Base-by-base conservation (phyloP, 2,113 vertebrate genomes). In the Ranitomeya imitator region DNA sequence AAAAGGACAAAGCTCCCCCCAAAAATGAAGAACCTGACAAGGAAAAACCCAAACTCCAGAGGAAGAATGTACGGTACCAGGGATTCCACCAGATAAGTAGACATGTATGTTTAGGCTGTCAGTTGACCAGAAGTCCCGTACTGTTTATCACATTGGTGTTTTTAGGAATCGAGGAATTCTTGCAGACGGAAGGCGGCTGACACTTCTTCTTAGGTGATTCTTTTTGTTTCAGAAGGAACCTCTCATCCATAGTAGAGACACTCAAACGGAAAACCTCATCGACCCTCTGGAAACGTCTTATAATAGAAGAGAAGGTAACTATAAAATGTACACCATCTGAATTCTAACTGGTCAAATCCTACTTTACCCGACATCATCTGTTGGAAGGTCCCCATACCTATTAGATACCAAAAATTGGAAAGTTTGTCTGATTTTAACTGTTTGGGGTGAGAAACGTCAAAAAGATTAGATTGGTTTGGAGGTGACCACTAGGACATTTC, bases 261-360 rank as follows among this genome's bases (percentile, higher is more conserved):
- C 81, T 9, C 81, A 83, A 10, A 65, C 73, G 5, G 74, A 86
- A 45, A 19, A 26, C 52, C 16, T 13, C 7, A 61, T 14, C 15
- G 4, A 6, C 37, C 4, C 69, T 37, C 69, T 1, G 37, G 8
- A 65, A 19, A 23, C 18, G 0, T 37, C 71, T 87, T 7, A 6
- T 81, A 90, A 45, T 0, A 87, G 16, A n/a, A 4, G 78, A 86
- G 57, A 89, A 91, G 93, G 92, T 94, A 93, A 87, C 37, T 5
- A 0, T 45, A 57, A 9, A 11, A 57, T 31, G 26, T 31, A 31
- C 26, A 31, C 5, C 55, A 57, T 57, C 55, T 57, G 55, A 57
- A 11, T 57, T 57, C 9, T 13, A 13, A 13, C 55, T 57, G 55
- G 9, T 57, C 55, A 9, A 57, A 57, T 5, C 37, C 37, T 45